Evolutionary conservation across 2,113 vertebrate species (phyloP), one percentile per base, ranked within the genome.

Genomic region (Pluvianellus socialis): DNA sequence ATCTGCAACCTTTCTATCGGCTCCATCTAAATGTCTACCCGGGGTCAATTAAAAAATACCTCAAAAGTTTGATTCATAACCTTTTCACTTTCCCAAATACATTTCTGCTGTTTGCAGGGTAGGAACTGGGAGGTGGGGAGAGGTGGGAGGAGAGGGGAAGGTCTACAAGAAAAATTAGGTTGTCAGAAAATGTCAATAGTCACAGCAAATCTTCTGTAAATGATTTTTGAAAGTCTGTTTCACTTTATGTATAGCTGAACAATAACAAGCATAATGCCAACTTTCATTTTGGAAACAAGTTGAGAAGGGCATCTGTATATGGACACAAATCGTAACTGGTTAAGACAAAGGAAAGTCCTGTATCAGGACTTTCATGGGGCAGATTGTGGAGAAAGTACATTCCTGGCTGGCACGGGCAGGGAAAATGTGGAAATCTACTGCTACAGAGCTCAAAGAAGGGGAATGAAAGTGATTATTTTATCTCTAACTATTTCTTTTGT

Each of bases 11-110:
- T 87, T 90, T 97, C 73, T 89, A 83, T 96, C 92, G 83, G 93
- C 71, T 95, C 92, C 94, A 98, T 97, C 97, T 93, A 96, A 91
- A 88, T 63, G 90, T 73, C 77, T 96, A 76, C 79, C 55, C 6
- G 8, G 86, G 86, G 96, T 96, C 95, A 97, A 98, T 98, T 98
- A 98, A 97, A 96, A 96, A 97, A 97, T 97, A 97, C 94, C 97
- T 95, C 83, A 73, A 15, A 98, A 97, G 94, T 92, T 93, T 93
- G 91, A 96, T 93, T 97, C 92, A 97, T 94, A 98, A 98, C 88
- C 79, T 91, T 94, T 96, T 97, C 87, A 55, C 58, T 94, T 93
- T 95, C 84, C 80, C 96, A 97, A 98, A 96, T 92, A 97, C 15
- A 72, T 91, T 96, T 97, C 94, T 96, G 90, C 82, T 94, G 89